Base-by-base conservation (phyloP, 2,797 vertebrate genomes). In the Platalea minor region DNA sequence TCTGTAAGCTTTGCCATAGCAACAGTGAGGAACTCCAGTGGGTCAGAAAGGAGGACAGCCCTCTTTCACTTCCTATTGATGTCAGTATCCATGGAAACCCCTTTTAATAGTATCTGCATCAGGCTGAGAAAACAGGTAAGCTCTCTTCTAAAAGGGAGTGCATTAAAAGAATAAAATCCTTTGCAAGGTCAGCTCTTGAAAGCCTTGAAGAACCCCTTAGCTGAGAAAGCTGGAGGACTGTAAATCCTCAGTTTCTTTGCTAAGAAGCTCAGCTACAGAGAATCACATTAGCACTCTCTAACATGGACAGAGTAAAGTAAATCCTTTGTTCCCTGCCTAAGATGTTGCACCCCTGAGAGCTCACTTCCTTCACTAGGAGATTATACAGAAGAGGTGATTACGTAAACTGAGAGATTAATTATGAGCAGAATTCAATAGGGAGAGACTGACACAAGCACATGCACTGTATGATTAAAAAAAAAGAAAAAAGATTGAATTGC, bases 41-140 rank as follows among this genome's bases (percentile, higher is more conserved):
- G 95, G 91, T 96, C 97, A 98, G 96, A 97, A 97, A 98, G 97
- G 84, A 97, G 95, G 92, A 97, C 94, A 96, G 74, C 84, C 53
- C 18, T 97, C 92, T 96, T 96, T 97, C 93, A 94, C 97, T 96
- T 92, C 85, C 87, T 82, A 95, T 64, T 93, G 89, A 95, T 92
- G 94, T 95, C 59, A 15, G 96, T 97, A 97, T 97, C 97, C 97
- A 98, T 97, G 97, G 97, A 98, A 98, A 98, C 97, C 33, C 64
- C 74, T 97, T 97, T 95, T 97, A 98, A 96, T 91, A 97, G 89
- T 96, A 94, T 92, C 61, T 92, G 67, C 91, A 97, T 96, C 85
- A 96, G 94, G 80, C 83, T 94, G 67, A 95, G 89, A 95, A 97
- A 98, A 95, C 95, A 98, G 97, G 97, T 97, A 97, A 91, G 79